Evolutionary conservation across 2,888 invertebrate genomes (phyloP).

Genomic region (Athetis lepigone): DNA sequence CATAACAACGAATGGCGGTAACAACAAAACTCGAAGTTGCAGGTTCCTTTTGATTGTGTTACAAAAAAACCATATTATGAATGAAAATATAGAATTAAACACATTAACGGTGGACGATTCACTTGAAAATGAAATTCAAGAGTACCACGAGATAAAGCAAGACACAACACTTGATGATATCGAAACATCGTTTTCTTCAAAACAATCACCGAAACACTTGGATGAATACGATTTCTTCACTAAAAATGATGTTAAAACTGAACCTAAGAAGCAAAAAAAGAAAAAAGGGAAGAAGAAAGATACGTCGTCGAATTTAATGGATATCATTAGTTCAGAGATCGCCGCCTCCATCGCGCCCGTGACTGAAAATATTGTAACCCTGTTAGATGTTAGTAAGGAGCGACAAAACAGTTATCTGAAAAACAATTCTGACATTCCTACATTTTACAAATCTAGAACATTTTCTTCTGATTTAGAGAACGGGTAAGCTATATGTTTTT

Average conservation of each 20-base stretch:
- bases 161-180: constrained; percentile 59
- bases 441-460: constrained; percentile 57
- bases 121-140: constrained; percentile 77
- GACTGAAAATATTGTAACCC: constrained; percentile 72
- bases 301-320: constrained; percentile 74
- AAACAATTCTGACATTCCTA: constrained; percentile 52
- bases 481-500: constrained; percentile 73
- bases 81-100: constrained; percentile 78
- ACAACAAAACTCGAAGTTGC: constrained; percentile 31
- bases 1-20: constrained; percentile 65
- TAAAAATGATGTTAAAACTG: constrained; percentile 69
- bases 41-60: constrained; percentile 58
- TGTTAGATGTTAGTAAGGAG: constrained; percentile 62
- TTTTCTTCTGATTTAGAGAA: constrained; percentile 70
- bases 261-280: constrained; percentile 69
- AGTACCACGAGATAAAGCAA: constrained; percentile 82
- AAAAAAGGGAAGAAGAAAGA: constrained; percentile 75
- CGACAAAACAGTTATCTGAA: constrained; percentile 68
- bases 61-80: constrained; percentile 66
- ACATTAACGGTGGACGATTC: constrained; percentile 65
- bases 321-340: constrained; percentile 79
- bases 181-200: constrained; percentile 64
- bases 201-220: constrained; percentile 62
- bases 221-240: constrained; percentile 82
- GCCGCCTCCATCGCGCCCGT: constrained; percentile 71